Percentiles rank a stretch among this genome's conserved stretches.
phyloP scores from a whole-genome alignment of 1,140 invertebrate genomes.

The Ceratina australensis region DNA sequence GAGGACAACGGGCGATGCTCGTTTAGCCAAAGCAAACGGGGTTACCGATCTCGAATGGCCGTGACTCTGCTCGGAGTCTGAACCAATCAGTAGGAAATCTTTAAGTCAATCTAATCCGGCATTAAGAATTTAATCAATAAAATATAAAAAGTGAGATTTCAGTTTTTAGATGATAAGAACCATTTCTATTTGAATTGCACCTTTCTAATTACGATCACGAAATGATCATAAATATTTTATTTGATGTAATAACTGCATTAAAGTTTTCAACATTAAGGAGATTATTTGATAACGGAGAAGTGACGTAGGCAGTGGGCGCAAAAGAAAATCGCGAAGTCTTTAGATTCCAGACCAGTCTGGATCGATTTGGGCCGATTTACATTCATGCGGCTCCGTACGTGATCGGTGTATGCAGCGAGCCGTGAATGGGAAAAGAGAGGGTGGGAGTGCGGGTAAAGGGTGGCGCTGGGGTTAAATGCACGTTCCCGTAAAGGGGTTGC shows the following conservation, averaged over 20 bases:
- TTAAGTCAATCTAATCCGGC: too few species aligned
- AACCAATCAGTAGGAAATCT: background rate
- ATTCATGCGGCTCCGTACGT: constrained; percentile 42
- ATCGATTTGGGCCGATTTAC: constrained; percentile 52
- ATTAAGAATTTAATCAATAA: too few species aligned
- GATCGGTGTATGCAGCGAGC: constrained; percentile 50
- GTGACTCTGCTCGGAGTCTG: constrained; percentile 49
- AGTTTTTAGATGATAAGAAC: too few species aligned
- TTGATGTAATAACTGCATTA: too few species aligned
- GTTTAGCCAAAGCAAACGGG: constrained; percentile 41
- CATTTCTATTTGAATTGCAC: too few species aligned
- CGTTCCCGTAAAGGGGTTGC: constrained; percentile 58
- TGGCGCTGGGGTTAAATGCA: constrained; percentile 57
- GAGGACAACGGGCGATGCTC: constrained; percentile 2
- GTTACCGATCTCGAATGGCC: constrained; percentile 56
- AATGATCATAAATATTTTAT: too few species aligned
- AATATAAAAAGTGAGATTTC: too few species aligned
- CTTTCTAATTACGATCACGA: too few species aligned
- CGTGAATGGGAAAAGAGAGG: constrained; percentile 57
- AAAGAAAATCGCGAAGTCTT: background rate
- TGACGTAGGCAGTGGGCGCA: too few species aligned
- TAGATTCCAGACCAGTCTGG: constrained; percentile 25
- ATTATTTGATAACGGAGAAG: too few species aligned
- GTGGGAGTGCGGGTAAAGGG: constrained; percentile 29
- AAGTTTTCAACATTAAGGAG: too few species aligned